phyloP scores from a whole-genome alignment of 1,140 invertebrate genomes.

The Papilio polytes region DNA sequence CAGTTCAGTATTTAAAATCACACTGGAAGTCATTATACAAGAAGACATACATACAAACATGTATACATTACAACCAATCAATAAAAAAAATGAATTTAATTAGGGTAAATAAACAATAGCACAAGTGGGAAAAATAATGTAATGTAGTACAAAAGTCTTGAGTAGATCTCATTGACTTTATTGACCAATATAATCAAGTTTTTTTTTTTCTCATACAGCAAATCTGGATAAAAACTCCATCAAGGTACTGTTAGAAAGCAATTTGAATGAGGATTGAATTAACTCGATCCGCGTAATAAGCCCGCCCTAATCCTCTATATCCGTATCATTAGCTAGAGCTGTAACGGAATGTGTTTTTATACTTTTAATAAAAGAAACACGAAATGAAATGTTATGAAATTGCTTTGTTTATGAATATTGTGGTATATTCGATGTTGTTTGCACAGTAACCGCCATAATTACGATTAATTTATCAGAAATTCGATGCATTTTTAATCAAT shows the following conservation, averaged over 20 bases:
- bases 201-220: not conserved
- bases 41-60: too few species aligned
- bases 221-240: not conserved
- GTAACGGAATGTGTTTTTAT: conserved; percentile 16
- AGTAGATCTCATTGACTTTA: too few species aligned
- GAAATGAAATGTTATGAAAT: not conserved
- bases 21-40: too few species aligned
- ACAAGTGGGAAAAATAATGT: too few species aligned
- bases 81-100: too few species aligned
- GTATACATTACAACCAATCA: too few species aligned
- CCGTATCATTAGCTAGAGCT: conserved; percentile 43
- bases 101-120: too few species aligned
- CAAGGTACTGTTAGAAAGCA: not conserved
- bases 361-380: not conserved
- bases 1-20: too few species aligned
- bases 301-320: not conserved
- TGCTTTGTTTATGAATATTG: not conserved
- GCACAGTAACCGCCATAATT: too few species aligned
- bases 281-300: conserved; percentile 1
- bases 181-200: not conserved
- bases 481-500: too few species aligned
- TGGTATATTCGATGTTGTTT: not conserved
- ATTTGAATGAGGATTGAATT: not conserved
- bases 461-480: too few species aligned
- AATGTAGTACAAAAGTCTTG: too few species aligned